Evolutionary conservation across 2,797 vertebrate genomes (phyloP), one percentile per base, ranked within the genome.

Genomic region (Zenarchopterus dispar): DNA sequence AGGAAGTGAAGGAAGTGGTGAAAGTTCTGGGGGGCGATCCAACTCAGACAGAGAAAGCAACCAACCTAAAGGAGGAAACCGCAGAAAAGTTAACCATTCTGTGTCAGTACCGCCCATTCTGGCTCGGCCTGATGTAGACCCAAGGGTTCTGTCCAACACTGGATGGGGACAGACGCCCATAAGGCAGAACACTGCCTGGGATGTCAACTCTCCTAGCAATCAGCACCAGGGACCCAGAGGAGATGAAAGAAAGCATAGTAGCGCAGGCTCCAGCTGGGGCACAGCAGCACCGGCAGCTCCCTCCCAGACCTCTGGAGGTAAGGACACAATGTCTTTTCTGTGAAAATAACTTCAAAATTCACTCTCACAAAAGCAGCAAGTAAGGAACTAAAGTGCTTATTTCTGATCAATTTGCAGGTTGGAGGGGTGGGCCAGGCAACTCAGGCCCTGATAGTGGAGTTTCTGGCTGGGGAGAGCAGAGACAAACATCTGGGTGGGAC

Each of bases 91-190:
- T 0, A 92, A 90, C 91, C 92, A 89, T 76, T 84, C 94, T 50
- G 7, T 70, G 0, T 46, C 94, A 77, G 76, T 94, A 77, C 84
- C 91, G 84, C 84, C 94, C 45, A 85, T 93, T 67, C 80, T 94
- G 67, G 86, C 91, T 73, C 92, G 82, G 85, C 85, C 86, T 7
- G 96, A 99, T 69, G 84, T 99, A 78, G 98, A 99, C 89, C 97
- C 97, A 0, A 94, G 98, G 66, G 96, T 99, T 86, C 93, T 99
- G 31, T 99, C 95, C 89, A 99, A 99, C 91, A 95, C 94, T 22
- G 98, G 98, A 52, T 99, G 98, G 98, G 98, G 98, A 75, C 97
- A 99, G 93, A 99, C 95, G 42, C 97, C 97, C 52, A 89, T 99
- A 85, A 94, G 95, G 81, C 98, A 99, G 89, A 96, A 99, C 92